phyloP scores from a whole-genome alignment of 2,113 vertebrate species.

The Vimba vimba region DNA sequence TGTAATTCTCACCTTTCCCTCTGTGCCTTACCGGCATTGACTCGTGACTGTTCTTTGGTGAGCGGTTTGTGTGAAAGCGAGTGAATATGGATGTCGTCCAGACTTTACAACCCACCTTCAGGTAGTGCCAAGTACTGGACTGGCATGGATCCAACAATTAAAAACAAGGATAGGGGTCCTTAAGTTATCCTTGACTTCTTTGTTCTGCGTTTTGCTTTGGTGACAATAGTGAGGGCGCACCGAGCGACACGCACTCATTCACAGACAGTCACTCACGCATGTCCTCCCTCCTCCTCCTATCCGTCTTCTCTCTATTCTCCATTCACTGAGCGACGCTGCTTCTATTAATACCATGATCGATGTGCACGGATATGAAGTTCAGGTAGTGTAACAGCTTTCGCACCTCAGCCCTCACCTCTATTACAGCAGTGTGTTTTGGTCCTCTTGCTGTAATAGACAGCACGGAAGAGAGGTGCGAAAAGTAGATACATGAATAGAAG shows the following conservation, averaged over 20 bases:
- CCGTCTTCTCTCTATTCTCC: conserved; percentile 22
- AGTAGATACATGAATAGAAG: neutral
- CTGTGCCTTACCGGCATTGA: neutral
- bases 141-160: conserved; percentile 13
- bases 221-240: conserved; percentile 68
- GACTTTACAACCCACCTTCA: conserved; percentile 9
- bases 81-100: conserved; percentile 6
- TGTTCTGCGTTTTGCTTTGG: conserved; percentile 65
- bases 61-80: conserved; percentile 15
- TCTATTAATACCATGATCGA: conserved; percentile 70
- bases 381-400: conserved; percentile 62
- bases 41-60: conserved; percentile 15
- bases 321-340: conserved; percentile 68
- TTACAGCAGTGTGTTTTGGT: neutral
- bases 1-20: conserved; percentile 45
- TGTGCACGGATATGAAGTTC: conserved; percentile 67
- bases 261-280: conserved; percentile 64
- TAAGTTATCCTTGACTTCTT: conserved; percentile 62
- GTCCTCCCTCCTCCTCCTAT: conserved; percentile 61
- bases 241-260: conserved; percentile 66
- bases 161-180: conserved; percentile 52
- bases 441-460: neutral
- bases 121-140: neutral
- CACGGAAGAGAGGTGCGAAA: neutral
- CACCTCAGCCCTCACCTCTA: neutral